Evolutionary conservation across 2,113 vertebrate genomes (phyloP), one percentile per base, ranked within the genome.

Genomic region (Uropsilus gracilis): DNA sequence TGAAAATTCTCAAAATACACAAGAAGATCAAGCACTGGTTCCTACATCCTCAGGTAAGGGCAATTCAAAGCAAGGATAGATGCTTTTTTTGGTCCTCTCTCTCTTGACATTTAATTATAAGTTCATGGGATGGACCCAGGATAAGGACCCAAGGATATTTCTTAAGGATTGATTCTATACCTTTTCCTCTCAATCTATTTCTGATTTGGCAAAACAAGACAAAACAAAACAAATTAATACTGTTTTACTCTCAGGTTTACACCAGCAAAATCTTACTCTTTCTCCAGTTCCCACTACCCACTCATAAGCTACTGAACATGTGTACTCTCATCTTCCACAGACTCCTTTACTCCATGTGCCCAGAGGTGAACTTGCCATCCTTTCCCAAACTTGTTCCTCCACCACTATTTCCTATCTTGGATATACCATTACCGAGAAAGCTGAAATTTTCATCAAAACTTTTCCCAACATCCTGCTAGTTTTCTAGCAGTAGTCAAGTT

Each of bases 11-110:
- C 2, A 5, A 18, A 39, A 2, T 10, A 7, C 1, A 39, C 39
- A 75, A 17, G 12, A 61, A 6, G 26, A 26, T 11, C 8, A 13
- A 48, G 44, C 2, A 44, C 3, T 0, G 5, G 1, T 26, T 53
- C 3, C 8, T 88, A 22, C 28, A 32, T 18, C 44, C 17, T 11
- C 50, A 94, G 91, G 91, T 97, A 92, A 69, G 8, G 20, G 2
- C 53, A 11, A 26, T 75, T 55, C 9, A 64, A 55, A 50, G 4
- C 5, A 88, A 42, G n/a, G 37, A 20, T 0, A 9, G n/a, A n/a
- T n/a, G n/a, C n/a, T n/a, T 26, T 55, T 10, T 26, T 42, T 75
- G 46, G 59, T 34, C 1, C 4, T 3, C 39, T 20, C 20, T 69
- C 61, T 12, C 34, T 42, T 64, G 26, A 50, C 2, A 39, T 34